phyloP scores from a whole-genome alignment of 1,140 invertebrate species.

The Drosophila willistoni region DNA sequence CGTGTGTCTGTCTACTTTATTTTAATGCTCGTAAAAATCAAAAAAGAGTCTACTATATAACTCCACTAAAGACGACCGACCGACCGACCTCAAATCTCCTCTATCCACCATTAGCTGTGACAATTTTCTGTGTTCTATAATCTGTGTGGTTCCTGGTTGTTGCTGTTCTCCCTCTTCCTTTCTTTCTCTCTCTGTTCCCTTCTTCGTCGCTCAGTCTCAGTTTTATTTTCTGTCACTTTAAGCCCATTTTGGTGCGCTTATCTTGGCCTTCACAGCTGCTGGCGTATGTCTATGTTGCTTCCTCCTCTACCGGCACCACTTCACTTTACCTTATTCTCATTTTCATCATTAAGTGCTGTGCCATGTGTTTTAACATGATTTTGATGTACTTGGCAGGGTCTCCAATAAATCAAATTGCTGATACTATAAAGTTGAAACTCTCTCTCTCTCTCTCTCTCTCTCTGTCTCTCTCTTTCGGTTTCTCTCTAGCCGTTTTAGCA shows the following conservation, averaged over 20 bases:
- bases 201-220: slow-evolving; percentile 42
- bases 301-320: not conserved
- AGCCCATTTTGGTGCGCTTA: slow-evolving; percentile 59
- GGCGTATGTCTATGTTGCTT: slow-evolving; percentile 2
- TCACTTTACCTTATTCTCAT: not conserved
- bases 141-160: not conserved
- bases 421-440: slow-evolving; percentile 33
- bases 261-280: slow-evolving; percentile 31
- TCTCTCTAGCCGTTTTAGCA: slow-evolving; percentile 19
- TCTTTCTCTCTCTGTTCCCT: not conserved
- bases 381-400: slow-evolving; percentile 57
- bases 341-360: slow-evolving; percentile 46
- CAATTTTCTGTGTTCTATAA: slow-evolving; percentile 57
- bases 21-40: slow-evolving; percentile 27
- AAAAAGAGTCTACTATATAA: slow-evolving; percentile 2
- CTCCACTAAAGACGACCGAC: not conserved
- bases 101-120: slow-evolving; percentile 42
- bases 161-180: not conserved
- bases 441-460: slow-evolving; percentile 33
- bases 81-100: not conserved
- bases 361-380: slow-evolving; percentile 66
- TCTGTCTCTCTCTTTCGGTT: slow-evolving; percentile 31
- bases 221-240: slow-evolving; percentile 57
- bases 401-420: slow-evolving; percentile 70
- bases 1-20: slow-evolving; percentile 40